A percentile compares a stretch with the other conserved stretches of the same genome.
Conservation (phyloP, 2,797 vertebrate species). For the Chelon auratus region DNA sequence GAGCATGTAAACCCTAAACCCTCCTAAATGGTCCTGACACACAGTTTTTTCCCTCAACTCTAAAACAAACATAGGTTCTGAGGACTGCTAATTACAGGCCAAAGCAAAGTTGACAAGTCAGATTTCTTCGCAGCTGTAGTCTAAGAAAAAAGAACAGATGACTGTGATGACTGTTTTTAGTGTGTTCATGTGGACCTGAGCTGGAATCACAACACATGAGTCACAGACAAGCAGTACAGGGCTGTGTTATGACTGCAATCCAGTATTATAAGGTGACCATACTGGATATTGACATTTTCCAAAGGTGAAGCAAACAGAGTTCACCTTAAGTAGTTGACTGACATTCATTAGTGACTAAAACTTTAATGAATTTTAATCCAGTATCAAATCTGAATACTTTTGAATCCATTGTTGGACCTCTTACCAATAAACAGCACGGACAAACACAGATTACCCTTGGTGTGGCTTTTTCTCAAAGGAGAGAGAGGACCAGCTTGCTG, state of each 20-base stretch:
- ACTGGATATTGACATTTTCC: not conserved
- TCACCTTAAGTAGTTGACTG: not conserved
- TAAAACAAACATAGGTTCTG: not conserved
- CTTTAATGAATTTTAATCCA: not conserved
- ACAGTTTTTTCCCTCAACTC: not conserved
- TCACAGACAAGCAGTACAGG: not conserved
- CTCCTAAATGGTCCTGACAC: not conserved
- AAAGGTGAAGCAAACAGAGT: not conserved
- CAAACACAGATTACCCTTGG: no score
- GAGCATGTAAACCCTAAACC: not conserved
- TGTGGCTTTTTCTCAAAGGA: no score
- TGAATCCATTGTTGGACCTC: no score
- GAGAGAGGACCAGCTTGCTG: no score
- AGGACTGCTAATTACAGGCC: constrained; percentile 17
- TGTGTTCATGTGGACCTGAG: not conserved
- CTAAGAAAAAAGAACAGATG: not conserved
- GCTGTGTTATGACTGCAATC: not conserved
- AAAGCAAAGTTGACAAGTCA: not conserved
- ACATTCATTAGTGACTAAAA: not conserved
- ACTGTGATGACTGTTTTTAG: constrained; percentile 21
- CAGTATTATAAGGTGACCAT: not conserved
- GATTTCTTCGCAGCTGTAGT: not conserved
- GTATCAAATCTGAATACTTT: not conserved
- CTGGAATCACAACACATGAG: not conserved
- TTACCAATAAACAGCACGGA: no score